phyloP scores from a whole-genome alignment of 2,113 vertebrate genomes.

The Aphelocoma coerulescens region DNA sequence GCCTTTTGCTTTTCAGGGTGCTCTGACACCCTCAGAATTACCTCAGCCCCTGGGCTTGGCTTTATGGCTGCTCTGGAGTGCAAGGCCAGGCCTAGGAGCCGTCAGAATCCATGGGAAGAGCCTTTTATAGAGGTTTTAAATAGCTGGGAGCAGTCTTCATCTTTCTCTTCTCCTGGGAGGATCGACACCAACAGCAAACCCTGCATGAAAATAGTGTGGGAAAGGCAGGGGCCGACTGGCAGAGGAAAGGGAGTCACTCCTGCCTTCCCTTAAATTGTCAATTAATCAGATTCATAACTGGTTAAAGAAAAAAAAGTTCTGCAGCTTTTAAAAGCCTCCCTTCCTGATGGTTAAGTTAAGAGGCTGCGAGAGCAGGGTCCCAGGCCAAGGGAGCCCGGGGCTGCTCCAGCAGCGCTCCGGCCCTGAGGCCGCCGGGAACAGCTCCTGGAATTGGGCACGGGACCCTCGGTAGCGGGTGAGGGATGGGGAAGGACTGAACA shows the following conservation, averaged over 20 bases:
- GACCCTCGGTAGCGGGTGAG: neutral
- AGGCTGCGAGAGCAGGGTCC: neutral
- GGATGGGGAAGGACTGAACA: neutral
- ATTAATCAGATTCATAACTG: neutral
- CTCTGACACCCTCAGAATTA: neutral
- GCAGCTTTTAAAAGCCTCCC: neutral
- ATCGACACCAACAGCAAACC: neutral
- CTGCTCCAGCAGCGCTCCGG: neutral
- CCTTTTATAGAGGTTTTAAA: neutral
- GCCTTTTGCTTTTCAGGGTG: neutral
- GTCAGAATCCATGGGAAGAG: neutral
- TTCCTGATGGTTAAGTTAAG: neutral
- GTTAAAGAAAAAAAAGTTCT: neutral
- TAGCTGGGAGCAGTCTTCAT: neutral
- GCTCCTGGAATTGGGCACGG: neutral
- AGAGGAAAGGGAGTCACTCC: neutral
- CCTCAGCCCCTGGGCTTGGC: neutral
- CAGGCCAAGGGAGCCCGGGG: neutral
- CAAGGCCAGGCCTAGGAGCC: neutral
- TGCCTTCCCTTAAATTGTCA: neutral
- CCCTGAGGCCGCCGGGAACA: neutral
- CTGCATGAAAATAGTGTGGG: fast-evolving
- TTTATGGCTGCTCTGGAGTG: neutral
- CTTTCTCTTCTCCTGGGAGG: neutral
- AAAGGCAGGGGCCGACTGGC: neutral